These are phyloP conservation scores for Edolisoma coerulescens DNA, from an alignment of 2,113 vertebrate species.

Conservation along the genomic window DNA sequence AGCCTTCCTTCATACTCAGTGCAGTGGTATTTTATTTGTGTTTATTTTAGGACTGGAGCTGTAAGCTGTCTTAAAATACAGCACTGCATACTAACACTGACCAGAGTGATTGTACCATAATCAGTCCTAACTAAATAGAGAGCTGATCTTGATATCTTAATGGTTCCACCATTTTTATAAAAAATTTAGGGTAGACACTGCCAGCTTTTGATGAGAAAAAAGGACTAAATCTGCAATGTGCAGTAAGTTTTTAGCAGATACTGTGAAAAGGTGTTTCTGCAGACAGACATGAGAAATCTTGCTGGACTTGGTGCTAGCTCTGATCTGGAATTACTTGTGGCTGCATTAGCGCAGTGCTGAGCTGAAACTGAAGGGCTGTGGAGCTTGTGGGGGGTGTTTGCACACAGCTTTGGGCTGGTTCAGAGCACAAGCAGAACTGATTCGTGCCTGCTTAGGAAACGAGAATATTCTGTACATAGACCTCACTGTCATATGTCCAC, in stretches of 20 bases:
- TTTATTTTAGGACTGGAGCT: constrained; percentile 33
- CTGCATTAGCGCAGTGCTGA: accelerated
- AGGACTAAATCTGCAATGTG: accelerated
- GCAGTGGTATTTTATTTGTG: constrained; percentile 18
- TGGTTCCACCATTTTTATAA: background rate
- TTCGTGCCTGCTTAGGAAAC: background rate
- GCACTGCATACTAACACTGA: background rate
- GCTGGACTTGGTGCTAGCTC: background rate
- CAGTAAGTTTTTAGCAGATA: background rate
- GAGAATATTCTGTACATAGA: background rate
- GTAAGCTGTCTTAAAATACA: constrained; percentile 28
- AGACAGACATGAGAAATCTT: background rate
- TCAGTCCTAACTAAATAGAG: background rate
- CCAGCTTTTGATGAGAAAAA: background rate
- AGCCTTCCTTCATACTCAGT: constrained; percentile 10
- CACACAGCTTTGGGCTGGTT: background rate
- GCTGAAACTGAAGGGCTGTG: background rate
- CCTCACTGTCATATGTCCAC: background rate
- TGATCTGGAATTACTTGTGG: background rate
- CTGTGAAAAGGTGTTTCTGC: background rate
- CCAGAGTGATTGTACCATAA: background rate
- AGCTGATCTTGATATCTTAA: background rate
- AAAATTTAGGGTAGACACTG: background rate
- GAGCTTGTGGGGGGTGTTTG: background rate
- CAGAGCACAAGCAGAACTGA: background rate